Evolutionary conservation across 2,113 vertebrate species (phyloP).

Genomic region (Rousettus leschenaultii): DNA sequence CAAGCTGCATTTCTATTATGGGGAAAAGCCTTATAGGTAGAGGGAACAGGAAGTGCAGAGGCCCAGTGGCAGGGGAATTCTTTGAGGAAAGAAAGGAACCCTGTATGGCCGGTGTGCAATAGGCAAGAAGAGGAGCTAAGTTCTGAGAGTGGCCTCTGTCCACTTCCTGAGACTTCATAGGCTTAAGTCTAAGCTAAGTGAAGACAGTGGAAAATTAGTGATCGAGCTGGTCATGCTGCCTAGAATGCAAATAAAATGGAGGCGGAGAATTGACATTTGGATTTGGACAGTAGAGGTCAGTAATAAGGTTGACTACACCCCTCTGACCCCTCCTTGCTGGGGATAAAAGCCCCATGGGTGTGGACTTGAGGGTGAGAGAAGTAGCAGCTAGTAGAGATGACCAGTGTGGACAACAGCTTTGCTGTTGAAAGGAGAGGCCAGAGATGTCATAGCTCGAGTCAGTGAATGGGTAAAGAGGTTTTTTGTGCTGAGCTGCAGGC

Average conservation of each 20-base stretch:
- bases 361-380: not conserved
- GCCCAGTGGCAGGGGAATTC: not conserved
- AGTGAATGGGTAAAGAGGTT: not conserved
- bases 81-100: not conserved
- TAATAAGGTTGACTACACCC: not conserved
- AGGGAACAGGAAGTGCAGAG: not conserved
- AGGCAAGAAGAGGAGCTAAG: not conserved
- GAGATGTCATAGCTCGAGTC: not conserved
- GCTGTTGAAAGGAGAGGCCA: not conserved
- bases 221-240: not conserved
- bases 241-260: not conserved
- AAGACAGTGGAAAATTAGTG: not conserved
- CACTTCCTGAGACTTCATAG: not conserved
- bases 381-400: not conserved
- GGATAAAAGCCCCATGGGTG: not conserved
- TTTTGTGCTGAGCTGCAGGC: not conserved
- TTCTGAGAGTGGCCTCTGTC: not conserved
- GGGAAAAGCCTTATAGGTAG: not conserved
- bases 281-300: not conserved
- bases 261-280: not conserved
- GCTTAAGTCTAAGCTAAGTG: not conserved
- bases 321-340: accelerated
- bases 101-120: not conserved
- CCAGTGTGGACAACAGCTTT: not conserved
- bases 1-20: not conserved